Percentiles rank a stretch among this genome's conserved stretches.
Evolutionary conservation across 2,113 vertebrate genomes (phyloP).

Genomic region (Melospiza georgiana): DNA sequence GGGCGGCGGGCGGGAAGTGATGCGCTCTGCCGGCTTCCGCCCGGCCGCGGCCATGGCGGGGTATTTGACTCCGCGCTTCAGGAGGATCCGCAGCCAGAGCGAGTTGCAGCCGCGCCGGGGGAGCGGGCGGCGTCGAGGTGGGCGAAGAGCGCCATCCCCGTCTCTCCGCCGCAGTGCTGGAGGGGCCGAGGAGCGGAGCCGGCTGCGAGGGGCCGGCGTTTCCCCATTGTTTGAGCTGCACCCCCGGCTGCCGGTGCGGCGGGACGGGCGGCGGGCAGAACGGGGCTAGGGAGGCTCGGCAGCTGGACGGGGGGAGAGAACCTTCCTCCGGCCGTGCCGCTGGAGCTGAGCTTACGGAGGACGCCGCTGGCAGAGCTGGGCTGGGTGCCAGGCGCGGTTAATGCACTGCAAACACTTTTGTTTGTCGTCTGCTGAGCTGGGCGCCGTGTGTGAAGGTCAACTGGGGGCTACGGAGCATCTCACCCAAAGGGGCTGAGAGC

Average conservation of each 20-base stretch:
- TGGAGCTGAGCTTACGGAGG: accelerated
- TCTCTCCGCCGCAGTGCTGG: accelerated
- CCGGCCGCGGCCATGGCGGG: not conserved
- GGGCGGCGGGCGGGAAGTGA: not conserved
- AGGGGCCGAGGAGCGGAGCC: not conserved
- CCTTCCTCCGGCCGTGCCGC: accelerated
- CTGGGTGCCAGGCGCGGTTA: not conserved
- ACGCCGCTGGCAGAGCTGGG: not conserved
- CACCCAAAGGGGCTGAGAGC: not conserved
- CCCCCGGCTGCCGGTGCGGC: not conserved
- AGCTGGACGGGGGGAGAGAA: accelerated
- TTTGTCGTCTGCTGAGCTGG: not conserved
- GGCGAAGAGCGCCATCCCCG: accelerated
- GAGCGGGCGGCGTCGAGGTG: not conserved
- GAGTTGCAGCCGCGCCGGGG: not conserved
- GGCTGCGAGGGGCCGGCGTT: too few relatives aligned
- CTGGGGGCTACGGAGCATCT: not conserved
- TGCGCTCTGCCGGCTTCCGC: slow-evolving; percentile 18
- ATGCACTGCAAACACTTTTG: accelerated
- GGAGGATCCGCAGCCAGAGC: not conserved
- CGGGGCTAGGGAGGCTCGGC: not conserved
- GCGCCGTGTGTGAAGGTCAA: accelerated
- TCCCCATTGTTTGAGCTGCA: not conserved
- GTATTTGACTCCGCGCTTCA: slow-evolving; percentile 47
- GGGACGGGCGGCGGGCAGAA: not conserved